Base-by-base conservation (phyloP, 2,113 vertebrate species). In the Oreotrochilus melanogaster region DNA sequence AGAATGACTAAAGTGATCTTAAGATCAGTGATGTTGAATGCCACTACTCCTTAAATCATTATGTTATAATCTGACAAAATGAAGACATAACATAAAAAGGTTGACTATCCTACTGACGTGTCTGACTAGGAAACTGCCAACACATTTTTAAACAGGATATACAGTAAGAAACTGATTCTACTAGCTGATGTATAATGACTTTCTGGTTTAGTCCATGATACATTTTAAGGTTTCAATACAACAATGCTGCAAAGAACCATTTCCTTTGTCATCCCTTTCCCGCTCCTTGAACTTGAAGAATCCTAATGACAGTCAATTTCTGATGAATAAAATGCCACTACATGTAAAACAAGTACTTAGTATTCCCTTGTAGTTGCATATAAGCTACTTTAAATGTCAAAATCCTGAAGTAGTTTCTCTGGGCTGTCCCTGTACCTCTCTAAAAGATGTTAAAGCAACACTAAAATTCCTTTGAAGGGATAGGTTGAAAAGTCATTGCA, bases 1-100 rank as follows among this genome's bases (percentile, higher is more conserved):
- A 93, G 35, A 96, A 96, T 92, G 93, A 95, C 88, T 91, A 47
- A 96, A 92, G 47, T 33, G 15, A 60, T 89, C 22, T 31, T 61
- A 91, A 69, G 35, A 86, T 78, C 70, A 78, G 23, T 86, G 76
- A 82, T 91, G 39, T 42, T 86, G 76, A 91, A 89, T 94, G 58
- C 5, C 57, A 56, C 22, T 62, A 78, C 56, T 88, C 12, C 42
- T 97, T 95, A 94, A 91, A 81, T 64, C 61, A 74, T 56, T 51
- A 74, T 67, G 35, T 69, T 92, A 56, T 22, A 45, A 18, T 53
- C 19, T 35, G 35, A 42, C 79, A 73, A 89, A 86, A 88, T n/a
- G 31, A 81, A 70, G 3, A 21, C 8, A 64, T 85, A 53, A 48
- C 33, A 47, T 56, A 19, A 94, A 94, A 81, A 42, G 15, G 19